A percentile compares a stretch with the other conserved stretches of the same genome.
These are phyloP conservation scores for Actinostola sp. DNA, from an alignment of 92 coral and sea anemone genomes.

Conservation along the genomic window DNA sequence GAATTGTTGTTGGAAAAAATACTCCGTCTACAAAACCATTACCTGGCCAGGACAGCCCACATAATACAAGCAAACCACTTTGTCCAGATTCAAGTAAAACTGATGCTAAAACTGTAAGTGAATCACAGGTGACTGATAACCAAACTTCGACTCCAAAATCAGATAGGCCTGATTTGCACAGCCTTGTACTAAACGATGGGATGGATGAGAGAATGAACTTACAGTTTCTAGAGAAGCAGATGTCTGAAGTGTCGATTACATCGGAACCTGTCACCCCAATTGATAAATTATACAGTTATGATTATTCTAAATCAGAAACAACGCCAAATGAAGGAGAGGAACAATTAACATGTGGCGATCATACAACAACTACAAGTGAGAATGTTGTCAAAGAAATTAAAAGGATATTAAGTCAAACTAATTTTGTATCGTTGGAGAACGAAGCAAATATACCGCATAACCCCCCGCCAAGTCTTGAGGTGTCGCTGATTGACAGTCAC, in stretches of 20 bases:
- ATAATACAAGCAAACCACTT: conserved; percentile 41
- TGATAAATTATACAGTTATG: conserved; percentile 32
- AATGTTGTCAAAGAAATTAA: conserved; percentile 38
- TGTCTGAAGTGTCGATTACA: conserved; percentile 22
- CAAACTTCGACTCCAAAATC: conserved; percentile 77
- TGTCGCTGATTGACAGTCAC: conserved; percentile 11
- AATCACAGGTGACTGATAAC: conserved; percentile 25
- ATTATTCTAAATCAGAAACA: background rate
- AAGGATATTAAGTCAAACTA: conserved; percentile 31
- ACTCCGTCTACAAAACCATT: conserved; percentile 18
- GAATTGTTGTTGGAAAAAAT: conserved; percentile 21
- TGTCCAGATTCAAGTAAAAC: conserved; percentile 39
- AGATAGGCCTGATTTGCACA: conserved; percentile 15
- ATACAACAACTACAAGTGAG: conserved; percentile 19
- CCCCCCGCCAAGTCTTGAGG: conserved; percentile 45
- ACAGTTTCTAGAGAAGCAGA: conserved; percentile 12
- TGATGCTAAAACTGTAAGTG: conserved; percentile 37
- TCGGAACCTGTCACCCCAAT: conserved; percentile 46
- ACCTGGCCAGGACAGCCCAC: conserved; percentile 48
- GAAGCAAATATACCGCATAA: conserved; percentile 10
- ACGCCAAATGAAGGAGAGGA: conserved; percentile 14
- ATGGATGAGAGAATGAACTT: background rate
- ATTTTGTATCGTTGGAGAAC: conserved; percentile 6
- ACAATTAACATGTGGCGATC: conserved; percentile 38
- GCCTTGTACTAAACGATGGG: background rate